A percentile compares a stretch with the other conserved stretches of the same genome.
These are phyloP conservation scores for Calyptommatus sinebrachiatus DNA, from an alignment of 2,113 vertebrate genomes.

Conservation along the genomic window DNA sequence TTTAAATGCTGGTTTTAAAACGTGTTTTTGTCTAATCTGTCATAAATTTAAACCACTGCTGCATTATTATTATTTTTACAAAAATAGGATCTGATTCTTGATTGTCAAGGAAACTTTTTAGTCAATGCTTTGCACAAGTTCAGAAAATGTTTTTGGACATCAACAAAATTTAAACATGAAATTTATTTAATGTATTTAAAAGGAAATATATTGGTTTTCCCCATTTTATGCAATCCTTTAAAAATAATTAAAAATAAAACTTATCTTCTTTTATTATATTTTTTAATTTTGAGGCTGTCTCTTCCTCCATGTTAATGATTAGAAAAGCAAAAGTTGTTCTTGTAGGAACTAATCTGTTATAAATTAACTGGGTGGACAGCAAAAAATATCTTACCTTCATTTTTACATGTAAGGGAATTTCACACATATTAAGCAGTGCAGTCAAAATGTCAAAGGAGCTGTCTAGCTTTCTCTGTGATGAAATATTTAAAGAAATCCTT, in stretches of 20 bases:
- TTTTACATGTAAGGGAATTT: conserved; percentile 42
- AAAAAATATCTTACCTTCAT: conserved; percentile 43
- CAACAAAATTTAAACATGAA: not conserved
- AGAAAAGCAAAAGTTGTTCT: conserved; percentile 9
- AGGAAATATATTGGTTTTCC: not conserved
- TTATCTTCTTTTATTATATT: too few species aligned
- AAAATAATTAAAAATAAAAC: not conserved
- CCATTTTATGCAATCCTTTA: not conserved
- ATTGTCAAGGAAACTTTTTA: not conserved
- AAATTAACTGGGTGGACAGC: conserved; percentile 35
- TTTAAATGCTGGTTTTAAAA: not conserved
- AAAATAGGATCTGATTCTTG: not conserved
- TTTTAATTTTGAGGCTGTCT: not conserved
- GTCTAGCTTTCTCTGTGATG: conserved; percentile 38
- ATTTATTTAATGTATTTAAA: too few species aligned
- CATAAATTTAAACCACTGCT: not conserved
- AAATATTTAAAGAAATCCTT: conserved; percentile 54
- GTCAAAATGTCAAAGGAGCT: conserved; percentile 11
- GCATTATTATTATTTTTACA: not conserved
- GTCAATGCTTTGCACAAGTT: not conserved
- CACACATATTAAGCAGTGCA: conserved; percentile 48
- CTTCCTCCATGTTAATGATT: conserved; percentile 4
- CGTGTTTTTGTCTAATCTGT: not conserved
- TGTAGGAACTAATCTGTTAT: conserved; percentile 29
- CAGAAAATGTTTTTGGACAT: not conserved